phyloP scores from a whole-genome alignment of 35 echinoderm and acorn worm species.

The Ophioderma brevispina region DNA sequence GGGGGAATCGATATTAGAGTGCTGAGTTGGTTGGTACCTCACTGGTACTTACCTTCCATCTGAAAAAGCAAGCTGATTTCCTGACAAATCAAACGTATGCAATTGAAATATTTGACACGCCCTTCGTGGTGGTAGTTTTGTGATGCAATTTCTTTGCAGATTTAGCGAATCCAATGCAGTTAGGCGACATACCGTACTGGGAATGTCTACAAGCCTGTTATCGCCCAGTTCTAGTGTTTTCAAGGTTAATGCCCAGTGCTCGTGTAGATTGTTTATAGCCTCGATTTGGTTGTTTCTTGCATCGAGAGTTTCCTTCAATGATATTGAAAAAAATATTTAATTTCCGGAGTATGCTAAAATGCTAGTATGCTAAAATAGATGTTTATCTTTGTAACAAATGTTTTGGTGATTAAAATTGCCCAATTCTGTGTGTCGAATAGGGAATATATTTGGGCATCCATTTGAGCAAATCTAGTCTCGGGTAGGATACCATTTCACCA shows the following conservation, averaged over 20 bases:
- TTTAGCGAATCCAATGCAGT: conserved; percentile 35
- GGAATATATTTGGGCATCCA: background rate
- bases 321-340: background rate
- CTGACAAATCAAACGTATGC: conserved; percentile 18
- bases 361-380: background rate
- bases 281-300: conserved; percentile 20
- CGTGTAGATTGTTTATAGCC: conserved; percentile 32
- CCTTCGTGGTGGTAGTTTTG: conserved; percentile 5
- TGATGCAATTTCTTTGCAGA: conserved; percentile 40
- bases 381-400: background rate
- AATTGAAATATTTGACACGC: conserved; percentile 39
- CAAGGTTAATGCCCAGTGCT: conserved; percentile 49
- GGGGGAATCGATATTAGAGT: too few species aligned
- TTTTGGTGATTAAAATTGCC: background rate
- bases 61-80: conserved; percentile 23
- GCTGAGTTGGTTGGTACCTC: too few species aligned
- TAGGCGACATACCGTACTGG: conserved; percentile 47
- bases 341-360: background rate
- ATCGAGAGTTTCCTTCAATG: conserved; percentile 43
- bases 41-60: background rate
- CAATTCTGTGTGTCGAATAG: background rate
- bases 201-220: conserved; percentile 53
- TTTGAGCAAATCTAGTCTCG: background rate
- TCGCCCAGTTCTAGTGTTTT: conserved; percentile 26
- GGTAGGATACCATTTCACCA: background rate